Evolutionary conservation across 2,113 vertebrate genomes (phyloP).

Genomic region (Gobio gobio): DNA sequence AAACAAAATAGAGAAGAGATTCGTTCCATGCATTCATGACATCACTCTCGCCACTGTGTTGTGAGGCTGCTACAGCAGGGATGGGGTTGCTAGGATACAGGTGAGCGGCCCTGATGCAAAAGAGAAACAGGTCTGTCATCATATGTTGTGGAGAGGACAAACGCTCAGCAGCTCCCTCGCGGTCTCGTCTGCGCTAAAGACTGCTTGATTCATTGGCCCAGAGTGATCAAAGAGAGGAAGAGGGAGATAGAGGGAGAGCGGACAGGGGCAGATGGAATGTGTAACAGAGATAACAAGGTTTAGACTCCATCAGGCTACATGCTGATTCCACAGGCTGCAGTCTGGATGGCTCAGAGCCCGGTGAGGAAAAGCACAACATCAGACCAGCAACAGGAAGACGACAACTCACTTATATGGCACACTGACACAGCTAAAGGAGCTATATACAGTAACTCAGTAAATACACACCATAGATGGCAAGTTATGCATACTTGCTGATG

Average conservation of each 20-base stretch:
- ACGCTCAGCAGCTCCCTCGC: conserved; percentile 59
- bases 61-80: conserved; percentile 68
- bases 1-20: neutral
- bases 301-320: conserved; percentile 51
- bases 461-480: neutral
- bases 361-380: neutral
- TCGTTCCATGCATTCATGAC: conserved; percentile 31
- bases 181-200: conserved; percentile 51
- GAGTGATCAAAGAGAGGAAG: conserved; percentile 47
- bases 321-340: conserved; percentile 31
- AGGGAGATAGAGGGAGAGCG: conserved; percentile 13
- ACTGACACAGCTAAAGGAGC: neutral
- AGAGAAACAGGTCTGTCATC: conserved; percentile 71
- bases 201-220: conserved; percentile 69
- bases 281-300: conserved; percentile 54
- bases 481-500: neutral
- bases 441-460: neutral
- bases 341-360: conserved; percentile 49
- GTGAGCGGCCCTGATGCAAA: conserved; percentile 77
- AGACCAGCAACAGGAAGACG: neutral
- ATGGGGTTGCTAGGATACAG: conserved; percentile 84
- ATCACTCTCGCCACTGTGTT: conserved; percentile 50
- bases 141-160: conserved; percentile 66
- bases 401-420: conserved; percentile 12
- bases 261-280: conserved; percentile 53